Evolutionary conservation across 2,113 vertebrate species (phyloP), one percentile per base, ranked within the genome.

Genomic region (Epinephelus lanceolatus): DNA sequence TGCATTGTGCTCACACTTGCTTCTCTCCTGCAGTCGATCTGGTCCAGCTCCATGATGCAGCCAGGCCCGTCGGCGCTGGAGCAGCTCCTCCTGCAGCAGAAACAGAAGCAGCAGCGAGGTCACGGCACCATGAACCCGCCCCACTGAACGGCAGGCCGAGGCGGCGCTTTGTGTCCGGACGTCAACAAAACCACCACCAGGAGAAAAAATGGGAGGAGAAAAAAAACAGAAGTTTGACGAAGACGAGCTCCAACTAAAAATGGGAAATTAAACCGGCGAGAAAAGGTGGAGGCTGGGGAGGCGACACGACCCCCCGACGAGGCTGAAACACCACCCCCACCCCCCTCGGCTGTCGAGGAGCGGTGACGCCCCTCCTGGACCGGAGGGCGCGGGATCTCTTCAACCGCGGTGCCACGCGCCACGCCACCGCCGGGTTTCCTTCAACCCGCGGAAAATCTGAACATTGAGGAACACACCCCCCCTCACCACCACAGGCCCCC

Each of bases 31-130:
- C 84, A 99, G 98, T 99, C 98, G n/a, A 99, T 99, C 95, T 99
- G 98, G 98, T 99, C 98, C 73, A 99, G 98, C 93, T 98, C 98
- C 90, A 99, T 99, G 98, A 98, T 99, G 98, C 98, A 97, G 87
- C 97, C 98, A 3, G 98, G 98, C 88, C 98, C 98, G 33, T 99
- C 98, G 13, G 98, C 98, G 49, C 96, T 99, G 96, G 98, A 99
- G 96, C 98, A 99, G 96, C 97, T 99, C 92, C 95, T 99, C 86
- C 97, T 99, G 97, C 98, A 99, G 96, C 98, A 99, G 96, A 99
- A 99, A 84, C 98, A 99, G 95, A 99, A 99, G 95, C 98, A 99
- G 95, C 98, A 99, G 94, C 96, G 98, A 3, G 97, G 97, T 87
- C 98, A 98, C 95, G 96, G 97, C 89, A 30, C 97, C 96, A 97